Conservation (phyloP, 2,888 invertebrate species). For the Quadroppia sp. region DNA sequence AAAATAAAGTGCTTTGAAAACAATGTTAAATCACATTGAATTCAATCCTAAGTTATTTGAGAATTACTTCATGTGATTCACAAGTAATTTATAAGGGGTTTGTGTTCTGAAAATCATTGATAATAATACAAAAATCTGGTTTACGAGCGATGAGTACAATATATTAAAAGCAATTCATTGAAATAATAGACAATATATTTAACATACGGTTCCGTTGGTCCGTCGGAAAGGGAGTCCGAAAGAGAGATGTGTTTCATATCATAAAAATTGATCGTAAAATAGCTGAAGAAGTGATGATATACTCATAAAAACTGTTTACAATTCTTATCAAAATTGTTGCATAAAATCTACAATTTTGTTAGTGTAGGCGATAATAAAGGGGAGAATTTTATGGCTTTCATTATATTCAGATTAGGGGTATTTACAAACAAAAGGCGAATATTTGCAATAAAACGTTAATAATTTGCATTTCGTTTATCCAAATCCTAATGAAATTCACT, state of each 20-base stretch:
- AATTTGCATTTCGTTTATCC: not conserved
- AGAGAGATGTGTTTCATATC: not conserved
- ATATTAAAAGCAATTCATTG: not conserved
- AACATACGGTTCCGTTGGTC: not conserved
- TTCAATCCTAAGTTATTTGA: too few species aligned
- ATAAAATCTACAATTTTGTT: not conserved
- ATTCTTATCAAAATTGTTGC: conserved; percentile 12
- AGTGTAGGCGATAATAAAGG: not conserved
- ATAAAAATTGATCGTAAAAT: conserved; percentile 15
- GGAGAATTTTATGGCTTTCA: not conserved
- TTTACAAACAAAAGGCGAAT: not conserved
- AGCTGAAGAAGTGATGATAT: not conserved
- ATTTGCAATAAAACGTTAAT: not conserved
- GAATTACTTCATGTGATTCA: not conserved
- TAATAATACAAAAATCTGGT: not conserved
- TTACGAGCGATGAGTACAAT: not conserved
- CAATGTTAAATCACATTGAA: too few species aligned
- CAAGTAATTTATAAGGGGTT: not conserved
- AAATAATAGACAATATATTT: not conserved
- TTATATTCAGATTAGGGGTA: conserved; percentile 9
- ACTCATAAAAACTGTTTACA: conserved; percentile 2
- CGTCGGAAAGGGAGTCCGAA: not conserved
- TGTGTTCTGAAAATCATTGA: not conserved
- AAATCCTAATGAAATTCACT: not conserved
- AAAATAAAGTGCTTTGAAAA: too few species aligned